These are phyloP conservation scores for Steatornis caripensis DNA, from an alignment of 2,113 vertebrate genomes.

Conservation along the genomic window DNA sequence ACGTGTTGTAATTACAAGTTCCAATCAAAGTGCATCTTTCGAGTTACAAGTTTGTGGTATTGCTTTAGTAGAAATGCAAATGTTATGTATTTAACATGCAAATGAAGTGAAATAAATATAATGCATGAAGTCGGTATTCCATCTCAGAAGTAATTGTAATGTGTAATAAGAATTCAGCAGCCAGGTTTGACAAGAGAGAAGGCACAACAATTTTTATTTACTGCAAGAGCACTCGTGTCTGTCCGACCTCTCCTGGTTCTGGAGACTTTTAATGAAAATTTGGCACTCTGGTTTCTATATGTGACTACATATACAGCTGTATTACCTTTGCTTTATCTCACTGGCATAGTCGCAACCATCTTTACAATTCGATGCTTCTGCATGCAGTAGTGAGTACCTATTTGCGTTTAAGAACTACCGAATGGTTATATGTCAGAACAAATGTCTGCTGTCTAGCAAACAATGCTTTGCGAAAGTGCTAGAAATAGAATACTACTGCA, in stretches of 20 bases:
- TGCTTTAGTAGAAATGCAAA: constrained; percentile 65
- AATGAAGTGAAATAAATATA: constrained; percentile 68
- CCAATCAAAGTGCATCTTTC: constrained; percentile 53
- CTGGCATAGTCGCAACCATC: not conserved
- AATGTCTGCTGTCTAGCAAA: not conserved
- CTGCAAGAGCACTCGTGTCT: constrained; percentile 38
- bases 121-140: constrained; percentile 56
- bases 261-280: constrained; percentile 21
- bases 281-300: not conserved
- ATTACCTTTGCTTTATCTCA: not conserved
- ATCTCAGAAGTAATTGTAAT: constrained; percentile 61
- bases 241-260: constrained; percentile 29
- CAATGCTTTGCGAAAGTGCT: not conserved
- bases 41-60: constrained; percentile 47
- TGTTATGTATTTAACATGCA: constrained; percentile 67
- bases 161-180: constrained; percentile 44
- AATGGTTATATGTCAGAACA: not conserved
- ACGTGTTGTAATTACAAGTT: constrained; percentile 42
- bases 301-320: not conserved
- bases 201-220: constrained; percentile 61
- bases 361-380: not conserved
- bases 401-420: not conserved
- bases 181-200: constrained; percentile 41
- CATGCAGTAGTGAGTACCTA: not conserved
- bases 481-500: not conserved